Evolutionary conservation across 2,113 vertebrate species (phyloP).

Genomic region (Perognathus longimembris): DNA sequence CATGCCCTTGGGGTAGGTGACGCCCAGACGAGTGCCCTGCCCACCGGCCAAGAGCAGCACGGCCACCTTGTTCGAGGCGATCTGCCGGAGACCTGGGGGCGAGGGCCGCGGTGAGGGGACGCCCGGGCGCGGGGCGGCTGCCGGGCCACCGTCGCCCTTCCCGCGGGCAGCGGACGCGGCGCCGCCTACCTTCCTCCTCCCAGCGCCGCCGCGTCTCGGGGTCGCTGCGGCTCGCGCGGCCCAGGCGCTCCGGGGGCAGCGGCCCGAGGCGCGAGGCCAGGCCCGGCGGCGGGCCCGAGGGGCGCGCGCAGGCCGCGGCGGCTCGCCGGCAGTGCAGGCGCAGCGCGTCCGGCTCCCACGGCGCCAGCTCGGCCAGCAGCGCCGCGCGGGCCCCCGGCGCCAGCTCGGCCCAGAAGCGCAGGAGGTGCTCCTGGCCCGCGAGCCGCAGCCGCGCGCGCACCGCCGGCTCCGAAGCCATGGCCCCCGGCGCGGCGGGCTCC

Average conservation of each 20-base stretch:
- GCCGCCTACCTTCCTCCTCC: slow-evolving; percentile 90
- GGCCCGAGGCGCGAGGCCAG: slow-evolving; percentile 87
- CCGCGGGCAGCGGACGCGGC: no score
- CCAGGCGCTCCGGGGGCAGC: slow-evolving; percentile 86
- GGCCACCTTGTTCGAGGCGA: slow-evolving; percentile 92
- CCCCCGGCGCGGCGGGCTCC: no score
- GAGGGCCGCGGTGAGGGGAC: not conserved
- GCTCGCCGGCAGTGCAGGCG: slow-evolving; percentile 89
- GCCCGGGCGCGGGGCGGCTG: not conserved
- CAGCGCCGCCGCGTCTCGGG: slow-evolving; percentile 82
- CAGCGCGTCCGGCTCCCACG: slow-evolving; percentile 85
- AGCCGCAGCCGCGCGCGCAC: slow-evolving; percentile 80
- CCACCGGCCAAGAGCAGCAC: slow-evolving; percentile 96
- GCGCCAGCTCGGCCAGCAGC: slow-evolving; percentile 86
- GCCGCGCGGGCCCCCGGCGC: slow-evolving; percentile 74
- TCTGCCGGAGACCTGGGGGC: slow-evolving; percentile 90
- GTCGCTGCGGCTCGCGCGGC: slow-evolving; percentile 85
- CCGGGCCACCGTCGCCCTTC: no score
- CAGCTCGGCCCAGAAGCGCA: slow-evolving; percentile 93
- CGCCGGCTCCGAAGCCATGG: slow-evolving; percentile 79
- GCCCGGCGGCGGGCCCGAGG: not conserved
- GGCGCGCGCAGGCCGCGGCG: slow-evolving; percentile 75
- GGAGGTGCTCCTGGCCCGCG: slow-evolving; percentile 90
- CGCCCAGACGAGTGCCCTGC: slow-evolving; percentile 96
- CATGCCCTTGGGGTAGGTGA: slow-evolving; percentile 97